Conservation (phyloP, 1,140 invertebrate genomes). For the Aplysia californica region DNA sequence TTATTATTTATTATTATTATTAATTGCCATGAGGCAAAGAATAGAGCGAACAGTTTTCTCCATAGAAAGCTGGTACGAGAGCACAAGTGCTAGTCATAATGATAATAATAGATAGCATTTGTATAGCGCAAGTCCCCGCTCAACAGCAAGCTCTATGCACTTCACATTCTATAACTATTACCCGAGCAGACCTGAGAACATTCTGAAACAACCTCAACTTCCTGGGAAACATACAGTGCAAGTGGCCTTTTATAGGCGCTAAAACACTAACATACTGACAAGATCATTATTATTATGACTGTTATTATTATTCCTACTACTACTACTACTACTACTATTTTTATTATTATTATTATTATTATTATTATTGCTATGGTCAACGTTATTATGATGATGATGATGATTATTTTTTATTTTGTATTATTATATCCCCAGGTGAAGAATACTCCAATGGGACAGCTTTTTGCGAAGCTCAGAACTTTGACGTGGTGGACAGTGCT, state of each 20-base stretch:
- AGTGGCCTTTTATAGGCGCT: neutral
- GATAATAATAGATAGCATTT: too few relatives aligned
- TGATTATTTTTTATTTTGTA: neutral
- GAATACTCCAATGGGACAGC: slow-evolving; percentile 57
- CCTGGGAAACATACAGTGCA: too few relatives aligned
- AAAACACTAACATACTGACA: neutral
- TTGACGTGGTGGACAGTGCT: slow-evolving; percentile 59
- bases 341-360: neutral
- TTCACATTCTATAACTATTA: too few relatives aligned
- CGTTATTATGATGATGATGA: neutral
- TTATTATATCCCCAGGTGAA: slow-evolving; percentile 47
- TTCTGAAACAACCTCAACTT: too few relatives aligned
- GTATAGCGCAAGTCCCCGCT: too few relatives aligned
- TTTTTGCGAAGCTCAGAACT: slow-evolving; percentile 66
- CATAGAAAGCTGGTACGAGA: too few relatives aligned
- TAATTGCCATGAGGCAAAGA: too few relatives aligned
- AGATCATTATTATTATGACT: neutral
- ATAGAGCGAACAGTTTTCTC: too few relatives aligned
- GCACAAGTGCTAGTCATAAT: too few relatives aligned
- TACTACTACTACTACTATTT: neutral
- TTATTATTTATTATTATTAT: neutral
- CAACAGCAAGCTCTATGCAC: too few relatives aligned
- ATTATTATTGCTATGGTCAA: neutral
- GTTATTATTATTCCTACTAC: neutral
- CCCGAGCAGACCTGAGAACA: too few relatives aligned